These are phyloP conservation scores for Tuberolachnus salignus DNA, from an alignment of 2,888 invertebrate genomes.

Conservation along the genomic window DNA sequence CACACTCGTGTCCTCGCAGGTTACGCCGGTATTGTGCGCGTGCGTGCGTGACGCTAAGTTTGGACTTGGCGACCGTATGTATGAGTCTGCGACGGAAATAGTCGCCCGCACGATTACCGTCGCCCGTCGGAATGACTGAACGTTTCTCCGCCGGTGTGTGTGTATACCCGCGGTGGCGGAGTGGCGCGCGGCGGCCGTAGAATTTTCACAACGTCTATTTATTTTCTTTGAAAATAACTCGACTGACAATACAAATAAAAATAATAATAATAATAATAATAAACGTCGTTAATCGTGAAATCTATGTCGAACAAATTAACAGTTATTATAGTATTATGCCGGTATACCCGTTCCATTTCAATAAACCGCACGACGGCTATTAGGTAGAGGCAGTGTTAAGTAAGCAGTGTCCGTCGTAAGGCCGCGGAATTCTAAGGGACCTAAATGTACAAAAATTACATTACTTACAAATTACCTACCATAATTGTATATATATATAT, in stretches of 20 bases:
- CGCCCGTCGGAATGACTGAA: constrained; percentile 20
- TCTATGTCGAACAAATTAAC: no score
- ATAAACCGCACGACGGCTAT: no score
- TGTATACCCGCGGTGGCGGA: not conserved
- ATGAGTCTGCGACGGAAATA: constrained; percentile 46
- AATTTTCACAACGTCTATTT: not conserved
- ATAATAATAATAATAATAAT: not conserved
- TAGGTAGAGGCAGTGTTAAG: no score
- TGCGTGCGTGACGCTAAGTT: constrained; percentile 49
- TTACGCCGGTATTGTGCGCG: constrained; percentile 9
- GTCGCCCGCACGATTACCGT: constrained; percentile 26
- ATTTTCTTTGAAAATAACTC: constrained; percentile 1
- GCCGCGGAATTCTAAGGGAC: no score
- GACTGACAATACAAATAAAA: not conserved
- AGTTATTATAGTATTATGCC: no score
- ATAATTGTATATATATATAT: no score
- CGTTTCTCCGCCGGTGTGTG: constrained; percentile 1
- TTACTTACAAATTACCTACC: no score
- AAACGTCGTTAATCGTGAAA: no score
- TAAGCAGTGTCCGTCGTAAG: no score
- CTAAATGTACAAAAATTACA: no score
- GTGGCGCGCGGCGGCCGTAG: not conserved
- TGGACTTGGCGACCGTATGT: constrained; percentile 38
- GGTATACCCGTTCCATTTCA: no score
- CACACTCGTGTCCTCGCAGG: not conserved